Evolutionary conservation across 2,113 vertebrate species (phyloP).

Genomic region (Halcyon senegalensis): DNA sequence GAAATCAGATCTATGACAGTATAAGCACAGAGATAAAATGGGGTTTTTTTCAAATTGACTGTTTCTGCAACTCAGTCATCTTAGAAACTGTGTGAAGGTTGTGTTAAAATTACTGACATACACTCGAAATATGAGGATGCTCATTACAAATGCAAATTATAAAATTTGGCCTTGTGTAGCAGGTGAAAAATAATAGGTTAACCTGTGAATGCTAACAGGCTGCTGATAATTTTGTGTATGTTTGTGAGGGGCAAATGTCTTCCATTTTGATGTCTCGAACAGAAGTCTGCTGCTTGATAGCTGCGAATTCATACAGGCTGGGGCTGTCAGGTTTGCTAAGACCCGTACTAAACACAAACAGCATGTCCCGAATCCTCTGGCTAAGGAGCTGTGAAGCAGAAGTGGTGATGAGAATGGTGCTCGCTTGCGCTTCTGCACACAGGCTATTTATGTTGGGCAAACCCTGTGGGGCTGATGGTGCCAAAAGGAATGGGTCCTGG

Average conservation of each 20-base stretch:
- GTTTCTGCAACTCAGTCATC: not conserved
- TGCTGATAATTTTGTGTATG: not conserved
- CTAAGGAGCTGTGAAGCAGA: rapidly evolving
- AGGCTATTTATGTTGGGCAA: not conserved
- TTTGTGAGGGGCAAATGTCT: not conserved
- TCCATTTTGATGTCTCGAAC: not conserved
- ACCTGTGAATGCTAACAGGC: not conserved
- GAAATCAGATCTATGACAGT: not conserved
- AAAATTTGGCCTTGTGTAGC: not conserved
- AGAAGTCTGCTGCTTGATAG: not conserved
- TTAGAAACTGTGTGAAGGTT: not conserved
- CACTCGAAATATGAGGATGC: not conserved
- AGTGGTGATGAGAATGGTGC: not conserved
- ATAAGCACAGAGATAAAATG: not conserved
- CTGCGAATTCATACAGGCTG: not conserved
- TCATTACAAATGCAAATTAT: not conserved
- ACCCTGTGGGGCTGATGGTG: too few relatives aligned
- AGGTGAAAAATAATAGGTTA: not conserved
- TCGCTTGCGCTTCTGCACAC: not conserved
- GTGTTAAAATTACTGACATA: not conserved
- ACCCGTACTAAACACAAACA: not conserved
- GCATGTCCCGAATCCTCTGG: not conserved
- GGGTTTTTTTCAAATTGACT: not conserved
- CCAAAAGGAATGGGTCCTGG: not conserved
- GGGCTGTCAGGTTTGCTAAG: not conserved